A percentile compares a stretch with the other conserved stretches of the same genome.
Evolutionary conservation across 2,888 invertebrate species (phyloP).

Genomic region (Dione juno): DNA sequence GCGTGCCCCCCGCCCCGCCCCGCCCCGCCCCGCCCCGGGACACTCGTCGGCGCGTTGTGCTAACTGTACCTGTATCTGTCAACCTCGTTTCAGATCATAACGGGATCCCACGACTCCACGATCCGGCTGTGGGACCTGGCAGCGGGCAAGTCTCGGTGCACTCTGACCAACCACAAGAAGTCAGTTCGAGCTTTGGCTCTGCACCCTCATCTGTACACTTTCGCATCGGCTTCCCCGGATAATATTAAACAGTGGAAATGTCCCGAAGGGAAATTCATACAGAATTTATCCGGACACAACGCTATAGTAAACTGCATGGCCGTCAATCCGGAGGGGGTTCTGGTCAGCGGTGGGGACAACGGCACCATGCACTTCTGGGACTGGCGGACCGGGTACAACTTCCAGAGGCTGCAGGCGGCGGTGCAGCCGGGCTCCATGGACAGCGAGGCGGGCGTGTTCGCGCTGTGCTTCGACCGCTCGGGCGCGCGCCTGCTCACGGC

Average conservation of each 20-base stretch:
- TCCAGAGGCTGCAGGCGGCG: constrained; percentile 94
- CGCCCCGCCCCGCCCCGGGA: too few species aligned
- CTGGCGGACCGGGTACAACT: constrained; percentile 99
- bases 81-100: constrained; percentile 87
- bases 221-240: constrained; percentile 98
- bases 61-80: too few species aligned
- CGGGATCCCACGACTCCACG: constrained; percentile 98
- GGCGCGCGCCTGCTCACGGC: constrained; percentile 97
- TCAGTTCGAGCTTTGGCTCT: constrained; percentile 91
- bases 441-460: constrained; percentile 98
- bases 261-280: constrained; percentile 98
- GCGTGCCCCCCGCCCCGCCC: too few species aligned
- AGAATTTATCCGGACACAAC: constrained; percentile 98
- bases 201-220: constrained; percentile 93
- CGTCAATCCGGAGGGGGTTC: constrained; percentile 96
- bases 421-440: constrained; percentile 99
- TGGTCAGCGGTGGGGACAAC: constrained; percentile 99
- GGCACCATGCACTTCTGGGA: constrained; percentile 99
- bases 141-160: constrained; percentile 96
- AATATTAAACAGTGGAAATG: constrained; percentile 99
- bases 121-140: constrained; percentile 99
- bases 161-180: constrained; percentile 99
- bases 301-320: constrained; percentile 98
- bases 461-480: constrained; percentile 97
- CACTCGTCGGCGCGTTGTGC: too few species aligned